Evolutionary conservation across 2,113 vertebrate genomes (phyloP), one percentile per base, ranked within the genome.

Genomic region (Alectura lathami): DNA sequence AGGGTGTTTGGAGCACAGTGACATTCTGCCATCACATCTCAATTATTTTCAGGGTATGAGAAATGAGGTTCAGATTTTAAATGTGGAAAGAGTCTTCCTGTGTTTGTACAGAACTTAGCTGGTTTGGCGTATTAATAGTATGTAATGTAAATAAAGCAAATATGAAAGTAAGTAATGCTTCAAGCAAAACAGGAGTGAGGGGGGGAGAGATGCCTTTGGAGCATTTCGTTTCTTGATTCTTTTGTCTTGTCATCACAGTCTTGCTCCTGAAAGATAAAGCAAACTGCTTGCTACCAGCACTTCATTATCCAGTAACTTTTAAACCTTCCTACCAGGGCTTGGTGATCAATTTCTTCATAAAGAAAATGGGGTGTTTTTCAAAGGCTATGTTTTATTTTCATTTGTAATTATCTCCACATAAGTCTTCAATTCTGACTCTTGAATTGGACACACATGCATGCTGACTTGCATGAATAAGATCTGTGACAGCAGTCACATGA

Each of bases 401-500:
- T 96, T 98, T 97, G 88, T 94, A 95, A 97, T 98, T 97, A 95
- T 96, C 91, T 97, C 76, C 96, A 97, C 95, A 97, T 97, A 95
- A 93, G 97, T 96, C 94, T 98, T 97, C 95, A 97, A 96, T 98
- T 97, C 97, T 83, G 83, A 89, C 77, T 95, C 93, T 87, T 89
- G 97, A 97, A 98, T 97, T 98, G 94, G 95, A 97, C 87, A 95
- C 97, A 97, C 94, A 92, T 98, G 98, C 84, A 74, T 68, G 18
- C 56, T 48, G 88, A 95, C 95, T 96, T 94, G 97, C 95, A 93
- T 83, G 96, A 96, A 92, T 95, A 96, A 97, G 97, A 96, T 96
- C 93, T 96, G 91, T 97, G 97, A 96, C 96, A 97, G 87, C 83
- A 85, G 89, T 92, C 93, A 92, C 17, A 47, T 97, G 96, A 92